Percentiles rank a stretch among this genome's conserved stretches.
Evolutionary conservation across 2,888 invertebrate genomes (phyloP).

Genomic region (Cloeon dipterum): DNA sequence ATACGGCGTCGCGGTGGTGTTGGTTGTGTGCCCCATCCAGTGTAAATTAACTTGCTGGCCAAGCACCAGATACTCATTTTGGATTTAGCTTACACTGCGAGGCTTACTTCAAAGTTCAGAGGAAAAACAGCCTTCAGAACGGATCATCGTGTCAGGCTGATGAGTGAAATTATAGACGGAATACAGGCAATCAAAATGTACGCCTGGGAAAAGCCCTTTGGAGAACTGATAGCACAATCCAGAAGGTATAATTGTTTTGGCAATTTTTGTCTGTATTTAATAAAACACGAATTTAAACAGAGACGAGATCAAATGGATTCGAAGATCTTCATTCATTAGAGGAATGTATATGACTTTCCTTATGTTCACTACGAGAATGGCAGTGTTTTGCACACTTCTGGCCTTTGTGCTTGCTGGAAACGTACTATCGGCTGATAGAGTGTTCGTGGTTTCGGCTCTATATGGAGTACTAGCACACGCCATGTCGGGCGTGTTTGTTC

Average conservation of each 20-base stretch:
- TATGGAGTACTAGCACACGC: conserved; percentile 28
- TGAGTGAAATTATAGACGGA: conserved; percentile 51
- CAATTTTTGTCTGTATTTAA: too few relatives aligned
- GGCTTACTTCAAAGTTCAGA: conserved; percentile 2
- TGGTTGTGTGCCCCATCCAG: conserved; percentile 10
- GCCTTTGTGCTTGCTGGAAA: conserved; percentile 8
- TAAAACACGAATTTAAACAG: too few relatives aligned
- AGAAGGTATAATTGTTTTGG: conserved; percentile 26
- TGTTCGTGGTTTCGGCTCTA: conserved; percentile 30
- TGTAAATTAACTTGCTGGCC: conserved; percentile 1
- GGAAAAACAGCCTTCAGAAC: conserved; percentile 46
- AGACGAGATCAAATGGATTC: conserved; percentile 18
- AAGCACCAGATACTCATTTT: too few relatives aligned
- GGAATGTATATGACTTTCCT: conserved; percentile 22
- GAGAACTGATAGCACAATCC: conserved; percentile 51
- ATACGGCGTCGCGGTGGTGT: conserved; percentile 21
- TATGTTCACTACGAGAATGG: conserved; percentile 18
- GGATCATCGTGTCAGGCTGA: conserved; percentile 62
- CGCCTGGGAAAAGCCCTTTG: conserved; percentile 84
- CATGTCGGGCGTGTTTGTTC: conserved; percentile 34
- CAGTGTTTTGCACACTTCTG: conserved; percentile 10
- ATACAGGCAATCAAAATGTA: conserved; percentile 93
- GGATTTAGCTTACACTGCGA: conserved; percentile 18
- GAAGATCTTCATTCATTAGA: conserved; percentile 14
- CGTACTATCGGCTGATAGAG: conserved; percentile 17